Evolutionary conservation across 1,140 invertebrate species (phyloP).

Genomic region (Eriosoma lanigerum): DNA sequence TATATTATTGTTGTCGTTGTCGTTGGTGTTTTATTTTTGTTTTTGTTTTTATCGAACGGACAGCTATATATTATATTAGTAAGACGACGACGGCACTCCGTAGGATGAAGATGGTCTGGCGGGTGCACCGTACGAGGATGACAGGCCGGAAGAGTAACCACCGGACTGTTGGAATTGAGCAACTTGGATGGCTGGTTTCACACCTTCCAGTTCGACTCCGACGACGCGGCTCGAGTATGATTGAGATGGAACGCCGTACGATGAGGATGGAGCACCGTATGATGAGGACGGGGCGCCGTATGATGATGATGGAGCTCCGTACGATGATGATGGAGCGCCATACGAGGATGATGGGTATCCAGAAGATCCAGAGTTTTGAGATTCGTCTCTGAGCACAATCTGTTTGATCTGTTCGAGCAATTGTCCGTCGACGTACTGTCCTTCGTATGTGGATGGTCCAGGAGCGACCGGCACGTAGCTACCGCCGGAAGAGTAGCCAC

Average conservation of each 20-base stretch:
- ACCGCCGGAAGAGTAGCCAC: slow-evolving; percentile 59
- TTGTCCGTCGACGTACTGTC: slow-evolving; percentile 73
- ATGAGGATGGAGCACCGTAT: slow-evolving; percentile 56
- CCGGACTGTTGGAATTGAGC: slow-evolving; percentile 69
- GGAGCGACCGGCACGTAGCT: slow-evolving; percentile 70
- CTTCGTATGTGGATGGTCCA: slow-evolving; percentile 74
- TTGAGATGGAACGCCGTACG: slow-evolving; percentile 60
- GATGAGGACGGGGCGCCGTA: slow-evolving; percentile 58
- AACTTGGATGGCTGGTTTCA: slow-evolving; percentile 75
- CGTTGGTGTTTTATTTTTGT: background rate
- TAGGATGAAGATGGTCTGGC: slow-evolving; percentile 66
- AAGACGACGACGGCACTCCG: slow-evolving; percentile 61
- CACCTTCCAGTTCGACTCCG: slow-evolving; percentile 73
- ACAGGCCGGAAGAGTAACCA: slow-evolving; percentile 63
- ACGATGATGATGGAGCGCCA: slow-evolving; percentile 60
- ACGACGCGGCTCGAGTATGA: slow-evolving; percentile 66
- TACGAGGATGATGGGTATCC: slow-evolving; percentile 57
- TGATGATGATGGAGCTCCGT: slow-evolving; percentile 59
- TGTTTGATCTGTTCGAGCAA: slow-evolving; percentile 78
- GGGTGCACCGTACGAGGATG: slow-evolving; percentile 65
- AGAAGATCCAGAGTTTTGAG: slow-evolving; percentile 59
- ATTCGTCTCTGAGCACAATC: slow-evolving; percentile 77
- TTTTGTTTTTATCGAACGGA: background rate
- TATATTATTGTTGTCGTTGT: background rate
- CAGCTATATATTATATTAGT: slow-evolving; percentile 20